Conservation (phyloP, 2,888 invertebrate species). For the Drosophila tanythrix region DNA sequence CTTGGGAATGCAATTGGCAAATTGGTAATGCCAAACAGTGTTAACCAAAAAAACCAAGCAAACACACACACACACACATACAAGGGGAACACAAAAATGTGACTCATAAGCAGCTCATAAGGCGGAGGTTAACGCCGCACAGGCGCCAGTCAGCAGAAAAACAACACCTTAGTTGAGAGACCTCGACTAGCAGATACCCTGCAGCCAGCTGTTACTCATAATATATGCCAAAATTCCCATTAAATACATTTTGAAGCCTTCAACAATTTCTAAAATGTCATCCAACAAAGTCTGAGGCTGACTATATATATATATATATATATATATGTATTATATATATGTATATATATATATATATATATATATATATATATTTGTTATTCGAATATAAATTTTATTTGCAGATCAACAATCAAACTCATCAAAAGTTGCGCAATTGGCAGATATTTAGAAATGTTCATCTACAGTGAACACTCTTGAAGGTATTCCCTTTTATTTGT, state of each 20-base stretch:
- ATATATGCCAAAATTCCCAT: neutral
- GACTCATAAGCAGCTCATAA: constrained; percentile 33
- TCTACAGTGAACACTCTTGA: neutral
- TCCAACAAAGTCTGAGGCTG: neutral
- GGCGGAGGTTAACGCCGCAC: constrained; percentile 18
- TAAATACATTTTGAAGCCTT: neutral
- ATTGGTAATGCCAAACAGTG: constrained; percentile 31
- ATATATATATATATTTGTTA: too few relatives aligned
- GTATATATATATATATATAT: too few relatives aligned
- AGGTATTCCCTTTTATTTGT: neutral
- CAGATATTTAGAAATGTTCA: neutral
- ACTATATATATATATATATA: neutral
- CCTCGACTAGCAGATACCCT: neutral
- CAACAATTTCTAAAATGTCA: neutral
- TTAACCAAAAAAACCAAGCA: constrained; percentile 2
- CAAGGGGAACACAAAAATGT: constrained; percentile 4
- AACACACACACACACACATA: neutral
- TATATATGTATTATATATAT: neutral
- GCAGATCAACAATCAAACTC: neutral
- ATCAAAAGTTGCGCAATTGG: too few relatives aligned
- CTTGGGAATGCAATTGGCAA: constrained; percentile 56
- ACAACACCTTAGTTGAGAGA: neutral
- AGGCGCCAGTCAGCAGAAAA: constrained; percentile 59
- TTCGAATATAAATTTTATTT: neutral
- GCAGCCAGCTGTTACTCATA: neutral